phyloP scores from a whole-genome alignment of 2,888 invertebrate species.

The Rhagophthalmus giganteus region DNA sequence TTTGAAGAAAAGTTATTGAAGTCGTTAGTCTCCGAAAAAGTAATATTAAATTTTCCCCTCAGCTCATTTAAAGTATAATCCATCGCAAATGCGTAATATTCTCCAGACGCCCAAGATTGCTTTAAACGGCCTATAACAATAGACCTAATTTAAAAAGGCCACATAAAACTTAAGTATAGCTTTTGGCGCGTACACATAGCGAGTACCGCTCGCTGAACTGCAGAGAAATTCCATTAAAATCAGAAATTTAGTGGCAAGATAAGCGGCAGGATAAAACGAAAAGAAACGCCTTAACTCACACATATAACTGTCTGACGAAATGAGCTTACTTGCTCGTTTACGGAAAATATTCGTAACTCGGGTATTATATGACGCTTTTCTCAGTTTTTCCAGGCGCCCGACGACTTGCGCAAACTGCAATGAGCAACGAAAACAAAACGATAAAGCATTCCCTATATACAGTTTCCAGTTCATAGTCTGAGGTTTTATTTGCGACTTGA shows the following conservation, averaged over 20 bases:
- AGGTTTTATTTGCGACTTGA: constrained; percentile 49
- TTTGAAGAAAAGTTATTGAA: constrained; percentile 23
- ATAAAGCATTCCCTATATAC: constrained; percentile 53
- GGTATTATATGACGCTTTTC: constrained; percentile 49
- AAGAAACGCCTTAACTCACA: constrained; percentile 55
- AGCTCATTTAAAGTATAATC: constrained; percentile 44
- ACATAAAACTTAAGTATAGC: constrained; percentile 52
- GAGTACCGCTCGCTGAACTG: constrained; percentile 51
- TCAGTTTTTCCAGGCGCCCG: constrained; percentile 47
- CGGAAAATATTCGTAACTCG: constrained; percentile 50
- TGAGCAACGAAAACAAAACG: constrained; percentile 54
- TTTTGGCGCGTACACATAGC: constrained; percentile 45
- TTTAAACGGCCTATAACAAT: constrained; percentile 54
- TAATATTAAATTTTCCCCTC: constrained; percentile 45
- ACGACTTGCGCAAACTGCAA: constrained; percentile 48
- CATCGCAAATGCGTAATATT: constrained; percentile 50
- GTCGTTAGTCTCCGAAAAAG: constrained; percentile 31
- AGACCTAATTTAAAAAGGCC: constrained; percentile 55
- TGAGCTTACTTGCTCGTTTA: constrained; percentile 53
- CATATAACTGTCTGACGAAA: constrained; percentile 54
- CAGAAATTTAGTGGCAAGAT: constrained; percentile 62
- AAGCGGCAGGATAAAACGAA: constrained; percentile 57
- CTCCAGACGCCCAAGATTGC: constrained; percentile 51
- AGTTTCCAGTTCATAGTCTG: constrained; percentile 55
- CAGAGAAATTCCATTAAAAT: constrained; percentile 62